phyloP scores from a whole-genome alignment of 2,888 invertebrate genomes.

The Ectemnius cavifrons region DNA sequence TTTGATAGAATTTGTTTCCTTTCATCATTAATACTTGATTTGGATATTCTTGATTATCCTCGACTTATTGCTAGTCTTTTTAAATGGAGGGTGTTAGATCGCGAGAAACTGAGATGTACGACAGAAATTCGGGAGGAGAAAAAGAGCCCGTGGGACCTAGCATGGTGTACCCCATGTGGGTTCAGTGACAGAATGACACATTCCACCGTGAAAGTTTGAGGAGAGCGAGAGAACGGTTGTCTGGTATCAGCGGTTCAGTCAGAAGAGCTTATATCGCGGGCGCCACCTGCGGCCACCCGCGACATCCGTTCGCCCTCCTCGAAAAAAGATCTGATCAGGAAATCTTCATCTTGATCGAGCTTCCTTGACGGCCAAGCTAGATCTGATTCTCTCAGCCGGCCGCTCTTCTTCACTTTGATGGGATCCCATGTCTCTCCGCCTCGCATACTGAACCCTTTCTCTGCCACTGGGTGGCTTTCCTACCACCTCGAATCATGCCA shows the following conservation, averaged over 20 bases:
- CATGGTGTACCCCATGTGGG: constrained; percentile 64
- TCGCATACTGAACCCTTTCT: no score
- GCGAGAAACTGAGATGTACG: background rate
- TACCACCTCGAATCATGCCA: no score
- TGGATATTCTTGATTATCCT: no score
- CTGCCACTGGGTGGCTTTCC: no score
- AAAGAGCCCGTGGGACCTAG: constrained; percentile 64
- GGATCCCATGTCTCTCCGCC: constrained; percentile 27
- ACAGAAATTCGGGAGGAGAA: constrained; percentile 8
- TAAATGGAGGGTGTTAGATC: no score
- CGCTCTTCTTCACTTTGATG: constrained; percentile 62
- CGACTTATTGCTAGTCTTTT: no score
- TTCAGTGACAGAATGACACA: constrained; percentile 77
- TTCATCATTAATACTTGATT: no score
- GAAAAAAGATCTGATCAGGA: constrained; percentile 61
- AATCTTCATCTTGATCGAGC: constrained; percentile 73
- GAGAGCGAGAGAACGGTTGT: constrained; percentile 65
- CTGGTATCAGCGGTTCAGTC: constrained; percentile 68
- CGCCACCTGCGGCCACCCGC: constrained; percentile 76
- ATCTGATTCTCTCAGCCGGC: constrained; percentile 62
- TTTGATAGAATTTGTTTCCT: no score
- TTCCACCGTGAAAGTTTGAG: constrained; percentile 75
- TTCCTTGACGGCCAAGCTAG: constrained; percentile 61
- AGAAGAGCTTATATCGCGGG: constrained; percentile 70
- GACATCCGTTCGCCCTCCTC: constrained; percentile 64